Base-by-base conservation (phyloP, 1,140 invertebrate genomes). In the Drosophila ficusphila region DNA sequence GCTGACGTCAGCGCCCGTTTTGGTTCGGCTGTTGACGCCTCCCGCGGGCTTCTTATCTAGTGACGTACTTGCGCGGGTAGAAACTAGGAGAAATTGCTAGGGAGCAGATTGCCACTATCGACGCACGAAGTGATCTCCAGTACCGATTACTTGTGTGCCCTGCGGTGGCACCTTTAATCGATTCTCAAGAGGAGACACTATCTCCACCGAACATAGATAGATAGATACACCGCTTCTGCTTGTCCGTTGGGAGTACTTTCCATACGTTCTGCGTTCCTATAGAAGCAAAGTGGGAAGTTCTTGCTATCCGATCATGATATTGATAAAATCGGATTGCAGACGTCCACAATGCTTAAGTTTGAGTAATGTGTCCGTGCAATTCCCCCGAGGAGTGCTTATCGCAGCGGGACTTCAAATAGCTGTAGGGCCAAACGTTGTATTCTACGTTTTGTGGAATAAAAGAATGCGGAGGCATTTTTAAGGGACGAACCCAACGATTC, bases 1-100 rank as follows among this genome's bases (percentile, higher is more conserved):
- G 36, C 58, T 64, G 67, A 71, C 68, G 68, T 71, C 67, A 71
- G 46, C 23, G 19, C 46, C 14, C 12, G 36, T 60, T 6, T 2
- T 34, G 23, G 39, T 25, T 68, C 1, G 42, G 49, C 11, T 67
- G 53, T 67, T n/a, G n/a, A n/a, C n/a, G n/a, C n/a, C 47, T 3
- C 12, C 33, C 21, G n/a, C 19, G 1, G 19, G 5, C 23, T n/a
- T 12, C 61, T 65, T 65, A 65, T 65, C 62, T 67, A 56, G 33
- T 69, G 65, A 69, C 65, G 65, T 69, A 14, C 51, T 12, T 19
- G 29, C 16, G 29, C 9, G 18, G 34, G 47, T 46, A 23, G 23
- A 68, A 44, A 44, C 61, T 21, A 12, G 21, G 33, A 36, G 29
- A 34, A 68, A 44, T 23, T 36, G n/a, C n/a, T n/a, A n/a, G 16